Evolutionary conservation across 37 sponge, comb jelly and placozoan species (phyloP), one percentile per base, ranked within the genome.

Genomic region (Diacarnus erythraeanus): DNA sequence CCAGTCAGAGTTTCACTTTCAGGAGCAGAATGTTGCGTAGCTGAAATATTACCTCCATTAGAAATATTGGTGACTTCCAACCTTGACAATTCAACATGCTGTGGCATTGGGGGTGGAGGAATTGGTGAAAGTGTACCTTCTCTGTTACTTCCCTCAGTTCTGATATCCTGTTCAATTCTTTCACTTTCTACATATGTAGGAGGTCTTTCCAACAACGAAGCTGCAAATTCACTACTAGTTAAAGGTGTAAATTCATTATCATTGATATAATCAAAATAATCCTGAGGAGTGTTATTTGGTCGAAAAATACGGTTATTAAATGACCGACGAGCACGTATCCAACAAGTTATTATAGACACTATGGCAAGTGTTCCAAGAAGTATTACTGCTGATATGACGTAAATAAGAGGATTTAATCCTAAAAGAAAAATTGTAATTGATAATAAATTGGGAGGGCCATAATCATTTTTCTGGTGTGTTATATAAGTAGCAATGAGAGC

Each of bases 341-440:
- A 92, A 59, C 92, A 92, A 0, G 92, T 83, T 36, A 87, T 69
- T 40, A 92, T 92, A 64, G 85, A 75, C 4, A 92, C 85, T 2
- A 87, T 75, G 38, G 92, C 79, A 38, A 87, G 57, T 35, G 74
- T 76, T 0, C 84, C 92, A 63, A 92, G 80, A n/a, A 92, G 65
- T n/a, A 83, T 56, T 18, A 87, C 92, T 23, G 88, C 80, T 33
- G 76, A 42, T 58, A 87, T 80, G 0, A 88, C 87, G 77, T 92
- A 92, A 42, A 92, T 92, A 23, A 92, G 85, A 66, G 92, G 92
- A 36, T 92, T 92, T 20, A 92, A 64, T 29, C 88, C 92, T 92
- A 56, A 31, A 65, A 3, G 9, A 26, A 65, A 3, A n/a, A n/a
- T n/a, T n/a, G n/a, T n/a, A n/a, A n/a, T n/a, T n/a, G n/a, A n/a